These are phyloP conservation scores for Struthidea cinerea DNA, from an alignment of 2,113 vertebrate species.

Conservation along the genomic window DNA sequence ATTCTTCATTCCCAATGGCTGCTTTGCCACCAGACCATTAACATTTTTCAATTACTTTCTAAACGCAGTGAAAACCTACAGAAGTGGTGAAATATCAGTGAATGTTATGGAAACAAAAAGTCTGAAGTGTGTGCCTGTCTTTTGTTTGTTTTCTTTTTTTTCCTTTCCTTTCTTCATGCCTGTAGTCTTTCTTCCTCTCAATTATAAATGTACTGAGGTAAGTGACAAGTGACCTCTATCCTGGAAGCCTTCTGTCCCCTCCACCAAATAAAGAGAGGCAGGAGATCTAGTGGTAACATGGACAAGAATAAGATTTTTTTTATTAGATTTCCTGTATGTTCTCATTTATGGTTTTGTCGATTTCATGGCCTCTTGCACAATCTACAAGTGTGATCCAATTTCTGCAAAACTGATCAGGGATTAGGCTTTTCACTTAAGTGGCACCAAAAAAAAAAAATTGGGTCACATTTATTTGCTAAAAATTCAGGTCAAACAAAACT, in stretches of 20 bases:
- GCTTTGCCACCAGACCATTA: conserved; percentile 65
- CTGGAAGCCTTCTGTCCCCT: background rate
- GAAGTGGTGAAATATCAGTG: conserved; percentile 40
- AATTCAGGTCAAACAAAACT: background rate
- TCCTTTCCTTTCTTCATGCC: background rate
- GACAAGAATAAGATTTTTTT: background rate
- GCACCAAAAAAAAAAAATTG: background rate
- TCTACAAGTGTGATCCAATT: background rate
- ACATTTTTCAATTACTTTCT: conserved; percentile 70
- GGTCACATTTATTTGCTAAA: background rate
- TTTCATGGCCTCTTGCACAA: background rate
- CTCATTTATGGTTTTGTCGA: conserved; percentile 17
- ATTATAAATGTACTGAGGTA: conserved; percentile 4
- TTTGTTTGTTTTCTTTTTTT: background rate
- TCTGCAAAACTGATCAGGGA: conserved; percentile 27
- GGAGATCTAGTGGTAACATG: background rate
- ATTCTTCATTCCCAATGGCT: conserved; percentile 72
- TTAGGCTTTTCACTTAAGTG: conserved; percentile 10
- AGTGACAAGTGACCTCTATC: background rate
- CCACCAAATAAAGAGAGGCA: conserved; percentile 1
- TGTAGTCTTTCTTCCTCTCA: background rate
- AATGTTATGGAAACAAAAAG: conserved; percentile 37
- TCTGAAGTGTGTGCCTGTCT: conserved; percentile 1
- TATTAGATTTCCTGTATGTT: background rate
- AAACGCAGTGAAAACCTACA: conserved; percentile 54